Base-by-base conservation (phyloP, 30 jellyfish, hydroid and myxozoan genomes). In the Nemopilema nomurai region DNA sequence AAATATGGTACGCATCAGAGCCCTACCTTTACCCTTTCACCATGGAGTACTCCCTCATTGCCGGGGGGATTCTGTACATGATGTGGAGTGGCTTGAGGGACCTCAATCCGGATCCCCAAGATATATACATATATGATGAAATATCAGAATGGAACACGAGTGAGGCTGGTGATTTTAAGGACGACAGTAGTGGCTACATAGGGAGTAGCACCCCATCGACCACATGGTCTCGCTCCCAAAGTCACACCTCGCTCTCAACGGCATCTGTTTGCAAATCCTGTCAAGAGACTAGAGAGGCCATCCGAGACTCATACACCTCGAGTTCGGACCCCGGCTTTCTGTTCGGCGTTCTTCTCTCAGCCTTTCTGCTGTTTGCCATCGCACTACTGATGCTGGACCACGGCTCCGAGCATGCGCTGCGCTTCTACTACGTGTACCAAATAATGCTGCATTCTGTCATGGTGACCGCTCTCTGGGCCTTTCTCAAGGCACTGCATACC, bases 1-100 rank as follows among this genome's bases (percentile, higher is more conserved):
- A 84, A 74, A 88, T 92, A 63, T 92, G 98, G 98, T 52, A 80
- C 1, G 91, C 93, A 23, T 85, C 97, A 22, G 98, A 92, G 76
- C 98, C 98, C 4, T 92, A 92, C 64, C 63, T 92, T 67, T 92
- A 92, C 72, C 98, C 98, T 19, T 92, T 92, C 74, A 92, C 98
- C 22, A 92, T 92, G 98, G 98, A 92, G 77, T 92, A 92, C 50
- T 92, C 98, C 25, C 80, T 92, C 27, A 92, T 92, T 32, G 94
- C 98, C 13, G 97, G 98, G 6, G 98, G 98, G 31, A 92, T 92
- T 57, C 71, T 92, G 75, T 92, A 70, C 78, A 92, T 96, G 84
- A 92, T 92, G 98, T 92, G 98, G 98, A 92, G 97, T 53, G 98
- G 98, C 32, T 74, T 92, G 94, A 57, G 98, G 50, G 98, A 92